These are phyloP conservation scores for Bettongia penicillata DNA, from an alignment of 2,113 vertebrate species.

Conservation along the genomic window DNA sequence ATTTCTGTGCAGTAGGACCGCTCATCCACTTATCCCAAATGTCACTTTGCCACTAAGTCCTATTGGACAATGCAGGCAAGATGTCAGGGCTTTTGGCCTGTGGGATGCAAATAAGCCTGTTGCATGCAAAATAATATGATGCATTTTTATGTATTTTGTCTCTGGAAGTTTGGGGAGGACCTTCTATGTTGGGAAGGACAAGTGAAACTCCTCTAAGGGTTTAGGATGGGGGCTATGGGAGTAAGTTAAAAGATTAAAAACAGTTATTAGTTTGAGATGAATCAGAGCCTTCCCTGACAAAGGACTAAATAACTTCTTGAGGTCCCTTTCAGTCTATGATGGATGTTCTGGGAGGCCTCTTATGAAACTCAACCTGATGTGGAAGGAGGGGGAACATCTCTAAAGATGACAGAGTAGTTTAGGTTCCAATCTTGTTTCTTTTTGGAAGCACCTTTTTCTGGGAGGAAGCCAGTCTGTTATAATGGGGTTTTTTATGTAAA, in stretches of 20 bases:
- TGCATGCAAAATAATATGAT: background rate
- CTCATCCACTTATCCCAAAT: background rate
- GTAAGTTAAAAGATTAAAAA: background rate
- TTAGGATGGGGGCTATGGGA: background rate
- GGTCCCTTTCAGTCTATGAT: background rate
- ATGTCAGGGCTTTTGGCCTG: background rate
- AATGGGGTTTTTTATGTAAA: background rate
- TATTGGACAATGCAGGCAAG: background rate
- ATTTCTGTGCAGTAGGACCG: background rate
- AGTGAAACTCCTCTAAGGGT: background rate
- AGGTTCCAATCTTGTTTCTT: background rate
- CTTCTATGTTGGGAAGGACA: background rate
- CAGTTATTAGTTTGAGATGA: background rate
- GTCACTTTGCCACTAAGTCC: background rate
- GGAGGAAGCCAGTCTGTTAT: background rate
- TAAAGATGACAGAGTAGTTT: background rate
- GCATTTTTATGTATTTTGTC: background rate
- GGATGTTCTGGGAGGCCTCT: background rate
- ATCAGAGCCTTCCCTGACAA: slow-evolving; percentile 8
- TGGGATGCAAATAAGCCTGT: background rate
- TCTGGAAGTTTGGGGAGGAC: background rate
- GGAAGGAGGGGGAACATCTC: background rate
- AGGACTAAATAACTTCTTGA: background rate
- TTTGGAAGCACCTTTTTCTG: background rate
- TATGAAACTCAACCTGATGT: background rate